Percentiles rank a stretch among this genome's conserved stretches.
Conservation (phyloP, 1,140 invertebrate species). For the Intoshia linei region DNA sequence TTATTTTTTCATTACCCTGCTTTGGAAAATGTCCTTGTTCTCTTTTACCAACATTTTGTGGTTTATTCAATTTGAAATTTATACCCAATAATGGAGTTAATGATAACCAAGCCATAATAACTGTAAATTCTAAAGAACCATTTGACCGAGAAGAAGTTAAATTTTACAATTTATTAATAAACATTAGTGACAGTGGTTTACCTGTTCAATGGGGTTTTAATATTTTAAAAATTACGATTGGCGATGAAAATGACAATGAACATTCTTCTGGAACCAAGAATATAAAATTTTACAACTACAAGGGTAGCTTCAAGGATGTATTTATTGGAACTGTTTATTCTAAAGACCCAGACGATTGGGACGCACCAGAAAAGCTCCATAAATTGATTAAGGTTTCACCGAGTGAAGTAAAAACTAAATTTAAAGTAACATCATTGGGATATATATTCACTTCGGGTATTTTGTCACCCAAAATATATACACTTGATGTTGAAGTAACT, state of each 20-base stretch:
- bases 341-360: constrained; percentile 82
- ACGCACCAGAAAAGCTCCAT: constrained; percentile 72
- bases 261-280: constrained; percentile 78
- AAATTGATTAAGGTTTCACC: constrained; percentile 1
- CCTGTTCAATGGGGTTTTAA: constrained; percentile 37
- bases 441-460: constrained; percentile 4
- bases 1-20: constrained; percentile 3
- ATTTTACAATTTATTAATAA: constrained; percentile 15
- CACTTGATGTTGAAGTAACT: background rate
- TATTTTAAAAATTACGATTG: constrained; percentile 65
- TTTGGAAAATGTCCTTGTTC: constrained; percentile 3
- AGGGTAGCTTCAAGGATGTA: constrained; percentile 31
- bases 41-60: constrained; percentile 5
- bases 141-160: constrained; percentile 65
- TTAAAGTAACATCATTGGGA: no score
- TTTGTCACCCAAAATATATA: constrained; percentile 7
- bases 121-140: constrained; percentile 48
- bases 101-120: constrained; percentile 71
- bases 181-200: constrained; percentile 14
- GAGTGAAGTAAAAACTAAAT: no score
- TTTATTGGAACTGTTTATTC: constrained; percentile 63
- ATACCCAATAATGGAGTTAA: constrained; percentile 36
- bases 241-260: constrained; percentile 79
- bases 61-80: constrained; percentile 5
- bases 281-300: constrained; percentile 79